Conservation (phyloP, 2,888 invertebrate species). For the Lasioglossum zephyrum region DNA sequence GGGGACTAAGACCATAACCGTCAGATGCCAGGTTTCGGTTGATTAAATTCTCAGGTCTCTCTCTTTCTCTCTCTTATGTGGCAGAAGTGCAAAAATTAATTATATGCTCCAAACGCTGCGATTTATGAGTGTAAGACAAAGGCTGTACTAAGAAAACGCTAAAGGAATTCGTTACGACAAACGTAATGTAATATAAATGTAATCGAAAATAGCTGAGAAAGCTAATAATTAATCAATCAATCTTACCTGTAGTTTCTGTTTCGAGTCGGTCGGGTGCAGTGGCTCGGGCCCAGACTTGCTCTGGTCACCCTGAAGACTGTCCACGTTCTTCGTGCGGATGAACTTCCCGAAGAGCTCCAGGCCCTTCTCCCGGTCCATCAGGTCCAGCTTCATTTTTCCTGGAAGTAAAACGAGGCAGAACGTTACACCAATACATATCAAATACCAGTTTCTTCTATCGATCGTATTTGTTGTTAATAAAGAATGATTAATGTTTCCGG, state of each 20-base stretch:
- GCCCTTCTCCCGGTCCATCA: conserved; percentile 88
- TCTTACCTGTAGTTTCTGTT: conserved; percentile 91
- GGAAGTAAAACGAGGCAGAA: conserved; percentile 37
- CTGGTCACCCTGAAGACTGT: conserved; percentile 87
- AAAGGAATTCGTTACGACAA: no score
- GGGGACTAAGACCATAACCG: neutral
- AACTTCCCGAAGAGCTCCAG: conserved; percentile 92
- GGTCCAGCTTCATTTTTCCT: conserved; percentile 86
- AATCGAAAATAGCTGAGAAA: no score
- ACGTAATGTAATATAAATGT: no score
- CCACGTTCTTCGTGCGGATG: conserved; percentile 94
- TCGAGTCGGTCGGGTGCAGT: conserved; percentile 85
- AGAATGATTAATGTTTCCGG: no score
- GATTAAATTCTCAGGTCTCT: neutral
- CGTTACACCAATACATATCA: neutral
- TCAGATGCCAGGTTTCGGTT: neutral
- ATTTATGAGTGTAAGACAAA: no score
- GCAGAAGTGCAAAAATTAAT: no score
- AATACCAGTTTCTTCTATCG: no score
- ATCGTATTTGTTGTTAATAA: no score
- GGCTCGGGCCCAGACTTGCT: conserved; percentile 81
- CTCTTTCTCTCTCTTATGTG: neutral
- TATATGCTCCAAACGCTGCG: no score
- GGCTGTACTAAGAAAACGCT: no score
- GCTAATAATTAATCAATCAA: no score